These are phyloP conservation scores for Acanthisitta chloris DNA, from an alignment of 2,113 vertebrate genomes.

Conservation along the genomic window DNA sequence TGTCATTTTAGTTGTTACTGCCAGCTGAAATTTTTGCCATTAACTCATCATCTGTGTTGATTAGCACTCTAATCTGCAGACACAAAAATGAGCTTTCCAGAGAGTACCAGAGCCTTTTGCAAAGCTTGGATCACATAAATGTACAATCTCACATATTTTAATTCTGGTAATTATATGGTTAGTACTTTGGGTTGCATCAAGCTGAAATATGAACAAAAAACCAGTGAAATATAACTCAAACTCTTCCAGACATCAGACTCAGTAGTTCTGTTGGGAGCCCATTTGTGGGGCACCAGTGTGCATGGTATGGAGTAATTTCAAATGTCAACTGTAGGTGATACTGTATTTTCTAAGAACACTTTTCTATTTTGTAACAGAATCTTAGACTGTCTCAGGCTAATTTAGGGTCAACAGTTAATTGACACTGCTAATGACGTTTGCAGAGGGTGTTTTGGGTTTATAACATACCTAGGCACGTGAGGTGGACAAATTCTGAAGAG, in stretches of 20 bases:
- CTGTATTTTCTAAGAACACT: background rate
- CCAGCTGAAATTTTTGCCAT: slow-evolving; percentile 3
- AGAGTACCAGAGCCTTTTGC: background rate
- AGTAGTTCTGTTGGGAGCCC: background rate
- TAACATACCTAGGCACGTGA: background rate
- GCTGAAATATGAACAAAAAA: background rate
- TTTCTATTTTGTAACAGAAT: background rate
- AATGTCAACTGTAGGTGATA: background rate
- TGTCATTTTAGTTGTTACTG: background rate
- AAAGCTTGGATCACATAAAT: background rate
- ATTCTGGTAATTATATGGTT: background rate
- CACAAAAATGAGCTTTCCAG: background rate
- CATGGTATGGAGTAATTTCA: fast-evolving
- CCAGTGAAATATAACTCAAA: background rate
- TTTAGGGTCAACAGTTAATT: background rate
- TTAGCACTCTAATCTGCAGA: background rate
- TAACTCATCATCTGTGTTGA: slow-evolving; percentile 1
- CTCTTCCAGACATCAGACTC: background rate
- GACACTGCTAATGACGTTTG: background rate
- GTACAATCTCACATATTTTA: background rate
- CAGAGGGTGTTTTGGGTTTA: too few species aligned
- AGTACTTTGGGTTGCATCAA: background rate
- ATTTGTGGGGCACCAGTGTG: background rate
- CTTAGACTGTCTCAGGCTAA: background rate
- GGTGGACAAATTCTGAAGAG: background rate